Base-by-base conservation (phyloP, 2,797 vertebrate species). In the Holocentrus rufus region DNA sequence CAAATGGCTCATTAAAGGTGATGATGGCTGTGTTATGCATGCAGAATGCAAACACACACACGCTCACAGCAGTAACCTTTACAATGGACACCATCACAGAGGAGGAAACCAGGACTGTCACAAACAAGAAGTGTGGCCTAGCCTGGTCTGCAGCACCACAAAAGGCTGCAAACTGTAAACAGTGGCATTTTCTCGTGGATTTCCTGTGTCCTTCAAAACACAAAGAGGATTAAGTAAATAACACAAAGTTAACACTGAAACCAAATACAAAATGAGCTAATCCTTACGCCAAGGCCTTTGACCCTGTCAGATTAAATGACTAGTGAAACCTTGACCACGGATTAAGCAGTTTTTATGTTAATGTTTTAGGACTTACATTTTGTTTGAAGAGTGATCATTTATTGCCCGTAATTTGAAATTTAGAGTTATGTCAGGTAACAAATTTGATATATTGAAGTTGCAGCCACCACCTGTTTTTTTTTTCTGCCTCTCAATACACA, bases 281-380 rank as follows among this genome's bases (percentile, higher is more conserved):
- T 88, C 72, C 64, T 71, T 4, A 25, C 46, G 65, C 72, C 11
- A 69, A 79, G 63, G 56, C 27, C 46, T 80, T 80, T 84, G 39
- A 87, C 74, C 73, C 1, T 1, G 4, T 53, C 47, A n/a, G 78
- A 78, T 84, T 76, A 78, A 68, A 57, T 10, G 9, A 68, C 36
- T 10, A 31, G 58, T 61, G 31, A 55, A 55, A 55, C 25, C 25
- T 1, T 25, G 14, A 52, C 2, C 5, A 3, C 25, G 34, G 42
- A 63, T 42, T 13, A 42, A 42, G 3, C 1, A 47, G 69, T 59
- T 31, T 64, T 22, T 13, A 44, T 47, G 20, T 25, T 50, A 66
- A 13, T 31, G 7, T 25, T 31, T 46, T 25, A 50, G 9, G 17
- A n/a, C n/a, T n/a, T n/a, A n/a, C n/a, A n/a, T n/a, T n/a, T n/a